These are phyloP conservation scores for Pterocles burchelli DNA, from an alignment of 2,113 vertebrate species.

Conservation along the genomic window DNA sequence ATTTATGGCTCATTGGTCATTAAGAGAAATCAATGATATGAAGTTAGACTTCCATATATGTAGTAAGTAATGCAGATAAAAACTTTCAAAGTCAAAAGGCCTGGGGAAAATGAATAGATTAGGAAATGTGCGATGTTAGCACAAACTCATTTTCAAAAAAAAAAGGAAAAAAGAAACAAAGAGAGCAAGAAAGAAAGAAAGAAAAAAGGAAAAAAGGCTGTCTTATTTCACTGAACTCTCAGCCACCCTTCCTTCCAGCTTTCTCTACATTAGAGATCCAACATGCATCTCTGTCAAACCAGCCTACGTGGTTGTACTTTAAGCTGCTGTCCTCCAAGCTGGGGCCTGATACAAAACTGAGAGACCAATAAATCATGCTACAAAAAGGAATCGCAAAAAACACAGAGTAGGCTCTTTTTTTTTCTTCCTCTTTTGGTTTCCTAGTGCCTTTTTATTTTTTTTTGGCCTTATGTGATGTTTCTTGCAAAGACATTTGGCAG, in stretches of 20 bases:
- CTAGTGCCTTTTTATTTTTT: neutral
- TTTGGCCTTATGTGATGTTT: neutral
- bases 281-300: conserved; percentile 42
- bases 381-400: conserved; percentile 6
- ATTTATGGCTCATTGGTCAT: conserved; percentile 1
- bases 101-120: neutral
- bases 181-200: neutral
- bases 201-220: neutral
- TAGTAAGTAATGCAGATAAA: neutral
- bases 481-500: neutral
- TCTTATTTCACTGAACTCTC: neutral
- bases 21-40: neutral
- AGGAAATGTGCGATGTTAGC: rapidly evolving
- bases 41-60: neutral
- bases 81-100: neutral
- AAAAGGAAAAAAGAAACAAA: neutral
- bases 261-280: neutral
- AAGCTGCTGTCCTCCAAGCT: neutral
- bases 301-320: neutral
- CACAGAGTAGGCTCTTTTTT: neutral
- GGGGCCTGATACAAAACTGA: conserved; percentile 2
- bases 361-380: conserved; percentile 47
- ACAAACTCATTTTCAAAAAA: neutral
- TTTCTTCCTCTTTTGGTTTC: neutral
- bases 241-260: neutral